phyloP scores from a whole-genome alignment of 1,140 invertebrate species.

The Himalopsyche phryganea region DNA sequence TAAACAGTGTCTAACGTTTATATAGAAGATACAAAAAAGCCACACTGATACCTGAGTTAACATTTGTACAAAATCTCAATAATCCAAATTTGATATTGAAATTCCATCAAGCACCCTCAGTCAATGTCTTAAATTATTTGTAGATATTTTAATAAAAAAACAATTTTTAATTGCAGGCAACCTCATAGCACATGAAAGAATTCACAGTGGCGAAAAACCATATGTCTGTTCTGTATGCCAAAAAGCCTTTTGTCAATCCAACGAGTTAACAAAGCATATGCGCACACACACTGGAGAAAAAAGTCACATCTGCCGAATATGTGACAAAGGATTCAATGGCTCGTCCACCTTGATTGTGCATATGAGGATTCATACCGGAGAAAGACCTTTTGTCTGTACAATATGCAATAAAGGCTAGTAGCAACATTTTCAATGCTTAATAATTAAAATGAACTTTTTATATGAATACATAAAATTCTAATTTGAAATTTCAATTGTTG shows the following conservation, averaged over 20 bases:
- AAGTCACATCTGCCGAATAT: conserved; percentile 29
- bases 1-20: no score
- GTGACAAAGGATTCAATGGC: conserved; percentile 27
- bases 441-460: no score
- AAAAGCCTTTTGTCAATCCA: conserved; percentile 58
- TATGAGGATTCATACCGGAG: conserved; percentile 31
- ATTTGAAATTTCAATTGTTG: no score
- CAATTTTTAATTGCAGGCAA: conserved; percentile 39
- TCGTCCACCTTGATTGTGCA: conserved; percentile 28
- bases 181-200: conserved; percentile 51
- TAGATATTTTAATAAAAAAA: no score
- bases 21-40: no score
- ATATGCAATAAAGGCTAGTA: conserved; percentile 30
- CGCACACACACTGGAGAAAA: conserved; percentile 27
- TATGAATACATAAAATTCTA: no score
- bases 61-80: no score
- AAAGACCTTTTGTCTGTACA: conserved; percentile 25
- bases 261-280: conserved; percentile 31
- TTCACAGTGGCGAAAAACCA: conserved; percentile 59
- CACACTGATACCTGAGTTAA: no score
- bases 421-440: background rate
- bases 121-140: no score
- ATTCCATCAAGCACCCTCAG: no score
- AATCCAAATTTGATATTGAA: no score
- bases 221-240: conserved; percentile 55